phyloP scores from a whole-genome alignment of 2,797 vertebrate genomes.

The Pseudochirops cupreus region DNA sequence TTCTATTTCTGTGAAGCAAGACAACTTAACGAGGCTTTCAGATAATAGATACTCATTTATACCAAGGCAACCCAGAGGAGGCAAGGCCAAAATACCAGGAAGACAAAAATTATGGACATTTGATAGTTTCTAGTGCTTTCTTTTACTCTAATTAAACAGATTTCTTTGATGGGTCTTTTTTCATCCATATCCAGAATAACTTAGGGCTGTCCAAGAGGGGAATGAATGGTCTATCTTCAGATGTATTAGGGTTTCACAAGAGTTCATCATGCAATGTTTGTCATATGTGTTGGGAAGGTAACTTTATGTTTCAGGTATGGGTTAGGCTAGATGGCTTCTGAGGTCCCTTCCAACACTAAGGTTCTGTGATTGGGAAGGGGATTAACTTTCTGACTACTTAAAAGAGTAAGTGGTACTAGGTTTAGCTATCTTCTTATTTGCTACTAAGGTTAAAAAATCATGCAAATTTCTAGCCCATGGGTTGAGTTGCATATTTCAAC shows the following conservation, averaged over 20 bases:
- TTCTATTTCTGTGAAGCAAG: background rate
- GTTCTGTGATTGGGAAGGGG: background rate
- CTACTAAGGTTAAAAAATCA: background rate
- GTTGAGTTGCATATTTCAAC: background rate
- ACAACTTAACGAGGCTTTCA: conserved; percentile 13
- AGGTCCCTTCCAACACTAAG: background rate
- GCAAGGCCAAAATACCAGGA: conserved; percentile 22
- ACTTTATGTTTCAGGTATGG: background rate
- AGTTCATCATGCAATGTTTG: background rate
- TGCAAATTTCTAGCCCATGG: background rate
- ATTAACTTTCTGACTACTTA: background rate
- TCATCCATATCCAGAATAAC: background rate
- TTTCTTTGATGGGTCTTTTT: background rate
- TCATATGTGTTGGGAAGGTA: background rate
- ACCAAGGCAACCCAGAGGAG: background rate
- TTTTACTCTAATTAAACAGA: background rate
- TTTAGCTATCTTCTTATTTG: background rate
- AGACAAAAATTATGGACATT: conserved; percentile 30
- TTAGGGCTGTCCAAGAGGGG: background rate
- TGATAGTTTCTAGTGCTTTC: background rate
- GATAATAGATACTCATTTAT: conserved; percentile 36
- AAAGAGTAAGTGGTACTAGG: background rate
- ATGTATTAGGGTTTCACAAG: background rate
- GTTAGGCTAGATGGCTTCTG: background rate
- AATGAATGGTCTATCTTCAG: background rate